Conservation (phyloP, 1,140 invertebrate genomes). For the Tetramorium alpestre region DNA sequence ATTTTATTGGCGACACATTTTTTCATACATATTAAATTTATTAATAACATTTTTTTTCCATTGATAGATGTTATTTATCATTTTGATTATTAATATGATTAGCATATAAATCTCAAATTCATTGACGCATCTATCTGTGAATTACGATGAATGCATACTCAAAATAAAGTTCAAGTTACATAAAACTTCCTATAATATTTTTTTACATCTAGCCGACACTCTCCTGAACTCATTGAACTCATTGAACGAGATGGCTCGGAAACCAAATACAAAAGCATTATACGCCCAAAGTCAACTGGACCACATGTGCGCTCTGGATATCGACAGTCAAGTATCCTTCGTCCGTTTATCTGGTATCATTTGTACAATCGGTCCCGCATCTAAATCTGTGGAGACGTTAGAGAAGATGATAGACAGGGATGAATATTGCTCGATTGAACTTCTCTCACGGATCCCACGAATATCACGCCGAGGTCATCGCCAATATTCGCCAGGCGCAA, state of each 20-base stretch:
- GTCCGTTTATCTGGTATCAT: conserved; percentile 98
- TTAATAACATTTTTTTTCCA: not conserved
- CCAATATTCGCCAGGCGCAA: conserved; percentile 94
- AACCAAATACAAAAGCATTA: conserved; percentile 73
- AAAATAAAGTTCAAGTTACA: not conserved
- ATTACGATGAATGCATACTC: not conserved
- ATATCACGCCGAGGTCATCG: conserved; percentile 96
- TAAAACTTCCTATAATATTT: not conserved
- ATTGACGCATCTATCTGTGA: not conserved
- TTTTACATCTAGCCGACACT: not conserved
- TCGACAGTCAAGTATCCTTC: conserved; percentile 93
- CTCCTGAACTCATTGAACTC: not conserved
- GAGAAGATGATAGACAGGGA: conserved; percentile 99
- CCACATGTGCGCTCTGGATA: conserved; percentile 97
- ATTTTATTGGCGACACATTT: not conserved
- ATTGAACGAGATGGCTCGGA: conserved; percentile 79
- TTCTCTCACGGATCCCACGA: conserved; percentile 99
- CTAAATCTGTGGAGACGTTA: conserved; percentile 92
- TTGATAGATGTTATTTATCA: conserved; percentile 2
- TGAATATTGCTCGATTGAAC: conserved; percentile 99
- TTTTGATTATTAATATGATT: not conserved
- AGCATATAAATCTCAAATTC: not conserved
- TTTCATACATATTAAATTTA: conserved; percentile 12
- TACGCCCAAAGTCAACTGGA: conserved; percentile 90
- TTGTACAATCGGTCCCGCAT: conserved; percentile 99